Base-by-base conservation (phyloP, 2,113 vertebrate species). In the Mormoops blainvillei region DNA sequence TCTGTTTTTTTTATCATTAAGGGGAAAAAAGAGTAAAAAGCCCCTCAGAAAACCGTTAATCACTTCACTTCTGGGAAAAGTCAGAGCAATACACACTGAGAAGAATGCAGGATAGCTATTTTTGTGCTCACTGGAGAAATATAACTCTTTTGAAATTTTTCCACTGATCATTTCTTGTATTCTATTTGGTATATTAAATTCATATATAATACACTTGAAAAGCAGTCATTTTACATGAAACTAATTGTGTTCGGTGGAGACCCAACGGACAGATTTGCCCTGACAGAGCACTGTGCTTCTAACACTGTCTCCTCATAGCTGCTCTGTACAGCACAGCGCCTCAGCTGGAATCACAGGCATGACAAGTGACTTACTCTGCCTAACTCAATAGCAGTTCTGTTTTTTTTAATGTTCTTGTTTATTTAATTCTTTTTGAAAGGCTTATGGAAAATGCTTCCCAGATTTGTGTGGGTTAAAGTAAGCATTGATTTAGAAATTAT, bases 111-210 rank as follows among this genome's bases (percentile, higher is more conserved):
- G 31, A 2, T 94, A 87, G 96, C 77, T 52, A 90, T 77, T 95
- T 95, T 82, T 58, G 45, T 96, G 41, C 48, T 97, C 87, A 96
- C 9, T 33, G 87, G 92, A 96, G 94, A 96, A 84, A n/a, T 26
- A 97, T 93, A 96, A 96, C 94, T 97, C 61, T 97, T 97, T 94
- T 61, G 1, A 95, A 96, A 96, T 76, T 82, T 76, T 96, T 36
- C 87, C 73, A 96, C 80, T 94, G 97, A 94, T 96, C 4, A 95
- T 95, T 98, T 98, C 10, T 92, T 96, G 8, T 94, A 58, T 96
- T 96, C 78, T 94, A 74, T 96, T 96, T 96, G 97, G 67, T 95
- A 87, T 98, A 97, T 98, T 98, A 98, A 98, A 97, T 97, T 95
- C 68, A 82, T 98, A 97, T 84, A 97, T 97, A 98, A 97, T 92